Evolutionary conservation across 2,113 vertebrate genomes (phyloP).

Genomic region (Leucoraja erinaceus): DNA sequence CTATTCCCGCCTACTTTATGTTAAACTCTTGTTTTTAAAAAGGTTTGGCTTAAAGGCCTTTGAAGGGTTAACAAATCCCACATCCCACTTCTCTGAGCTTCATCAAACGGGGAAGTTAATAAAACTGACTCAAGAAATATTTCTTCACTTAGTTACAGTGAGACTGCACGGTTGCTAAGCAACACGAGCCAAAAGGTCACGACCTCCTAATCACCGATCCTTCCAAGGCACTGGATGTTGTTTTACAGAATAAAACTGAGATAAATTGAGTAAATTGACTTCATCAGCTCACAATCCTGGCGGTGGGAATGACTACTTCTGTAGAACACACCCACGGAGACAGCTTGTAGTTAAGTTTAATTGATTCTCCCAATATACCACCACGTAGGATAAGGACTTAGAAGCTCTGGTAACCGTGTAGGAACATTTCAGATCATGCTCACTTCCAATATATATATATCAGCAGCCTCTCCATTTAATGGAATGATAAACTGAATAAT

Average conservation of each 20-base stretch:
- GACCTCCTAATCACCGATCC: neutral
- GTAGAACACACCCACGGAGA: neutral
- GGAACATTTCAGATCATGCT: neutral
- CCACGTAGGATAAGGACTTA: neutral
- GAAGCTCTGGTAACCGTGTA: neutral
- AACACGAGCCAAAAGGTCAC: neutral
- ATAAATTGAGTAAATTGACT: neutral
- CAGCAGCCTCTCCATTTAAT: neutral
- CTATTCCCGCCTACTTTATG: no score
- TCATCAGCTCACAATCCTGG: neutral
- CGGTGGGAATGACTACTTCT: neutral
- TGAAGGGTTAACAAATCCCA: neutral
- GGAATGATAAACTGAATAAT: neutral
- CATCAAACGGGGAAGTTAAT: constrained; percentile 7
- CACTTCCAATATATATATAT: neutral
- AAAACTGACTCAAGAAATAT: constrained; percentile 7
- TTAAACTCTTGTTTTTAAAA: no score
- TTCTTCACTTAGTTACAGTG: neutral
- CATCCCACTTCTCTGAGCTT: neutral
- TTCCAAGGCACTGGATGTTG: neutral
- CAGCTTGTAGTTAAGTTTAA: neutral
- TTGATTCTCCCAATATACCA: neutral
- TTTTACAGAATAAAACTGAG: neutral
- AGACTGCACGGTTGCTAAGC: constrained; percentile 5
- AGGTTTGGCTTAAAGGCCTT: neutral